A percentile compares a stretch with the other conserved stretches of the same genome.
Evolutionary conservation across 2,113 vertebrate genomes (phyloP).

Genomic region (Sprattus sprattus): DNA sequence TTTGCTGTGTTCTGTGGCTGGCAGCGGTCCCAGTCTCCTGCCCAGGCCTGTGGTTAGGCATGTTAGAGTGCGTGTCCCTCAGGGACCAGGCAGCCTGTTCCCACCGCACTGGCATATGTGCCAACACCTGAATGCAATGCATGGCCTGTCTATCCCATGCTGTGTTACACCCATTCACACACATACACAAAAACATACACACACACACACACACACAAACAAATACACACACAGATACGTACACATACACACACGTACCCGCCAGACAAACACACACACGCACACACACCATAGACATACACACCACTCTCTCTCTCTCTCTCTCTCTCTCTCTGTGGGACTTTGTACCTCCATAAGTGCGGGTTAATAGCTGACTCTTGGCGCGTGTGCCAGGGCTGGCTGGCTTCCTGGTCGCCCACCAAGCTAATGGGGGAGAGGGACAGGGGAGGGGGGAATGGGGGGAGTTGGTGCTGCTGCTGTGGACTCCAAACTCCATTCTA

Average conservation of each 20-base stretch:
- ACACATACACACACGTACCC: background rate
- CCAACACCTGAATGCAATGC: background rate
- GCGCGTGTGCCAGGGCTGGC: slow-evolving; percentile 3
- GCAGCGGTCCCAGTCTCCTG: too few species aligned
- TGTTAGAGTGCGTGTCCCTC: too few species aligned
- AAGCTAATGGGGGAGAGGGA: background rate
- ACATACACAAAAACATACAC: too few species aligned
- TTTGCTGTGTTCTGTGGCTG: too few species aligned
- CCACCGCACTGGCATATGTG: slow-evolving; percentile 32
- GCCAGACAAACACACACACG: background rate
- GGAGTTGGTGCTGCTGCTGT: background rate
- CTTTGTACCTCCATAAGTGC: background rate
- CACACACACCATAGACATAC: background rate
- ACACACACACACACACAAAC: background rate
- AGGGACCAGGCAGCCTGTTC: too few species aligned
- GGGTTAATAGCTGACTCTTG: slow-evolving; percentile 9
- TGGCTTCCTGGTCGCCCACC: background rate
- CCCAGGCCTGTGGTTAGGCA: too few species aligned
- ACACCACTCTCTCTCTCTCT: slow-evolving; percentile 46
- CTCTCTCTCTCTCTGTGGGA: background rate
- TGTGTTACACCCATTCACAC: too few species aligned
- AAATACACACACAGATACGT: background rate
- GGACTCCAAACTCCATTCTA: background rate
- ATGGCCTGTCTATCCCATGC: background rate
- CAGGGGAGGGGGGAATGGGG: background rate